phyloP scores from a whole-genome alignment of 1,140 invertebrate genomes.

The Drosophila murphyi region DNA sequence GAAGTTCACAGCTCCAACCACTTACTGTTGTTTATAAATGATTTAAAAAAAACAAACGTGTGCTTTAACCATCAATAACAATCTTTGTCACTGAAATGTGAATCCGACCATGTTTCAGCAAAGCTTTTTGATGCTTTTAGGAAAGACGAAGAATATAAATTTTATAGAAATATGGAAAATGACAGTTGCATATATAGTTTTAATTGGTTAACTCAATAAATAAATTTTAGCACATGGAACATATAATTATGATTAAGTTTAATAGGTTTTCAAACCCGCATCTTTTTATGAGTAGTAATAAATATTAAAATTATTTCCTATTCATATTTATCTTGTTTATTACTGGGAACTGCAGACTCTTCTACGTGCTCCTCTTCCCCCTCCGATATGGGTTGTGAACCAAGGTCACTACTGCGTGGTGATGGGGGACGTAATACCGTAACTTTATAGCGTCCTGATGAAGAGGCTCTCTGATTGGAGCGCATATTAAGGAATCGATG shows the following conservation, averaged over 20 bases:
- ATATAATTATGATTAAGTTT: neutral
- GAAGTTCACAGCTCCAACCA: neutral
- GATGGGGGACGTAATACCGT: conserved; percentile 61
- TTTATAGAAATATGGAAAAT: too few species aligned
- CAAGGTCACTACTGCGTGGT: neutral
- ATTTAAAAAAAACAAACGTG: conserved; percentile 51
- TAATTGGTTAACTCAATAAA: too few species aligned
- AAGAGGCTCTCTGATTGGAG: conserved; percentile 22
- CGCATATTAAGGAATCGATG: conserved; percentile 58
- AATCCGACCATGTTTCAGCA: conserved; percentile 23
- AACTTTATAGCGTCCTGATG: conserved; percentile 44
- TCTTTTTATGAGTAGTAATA: neutral
- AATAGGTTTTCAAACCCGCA: neutral
- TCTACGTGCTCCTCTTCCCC: conserved; percentile 20
- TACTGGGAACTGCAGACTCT: conserved; percentile 11
- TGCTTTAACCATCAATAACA: conserved; percentile 66
- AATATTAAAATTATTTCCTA: neutral
- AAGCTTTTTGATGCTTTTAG: too few species aligned
- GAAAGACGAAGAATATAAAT: too few species aligned
- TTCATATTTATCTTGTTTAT: conserved; percentile 27
- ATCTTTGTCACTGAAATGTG: conserved; percentile 61
- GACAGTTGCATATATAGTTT: too few species aligned
- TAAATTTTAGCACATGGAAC: neutral
- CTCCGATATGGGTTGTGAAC: neutral
- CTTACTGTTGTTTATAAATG: conserved; percentile 57